phyloP scores from a whole-genome alignment of 2,113 vertebrate species.

The Dendropsophus ebraccatus region DNA sequence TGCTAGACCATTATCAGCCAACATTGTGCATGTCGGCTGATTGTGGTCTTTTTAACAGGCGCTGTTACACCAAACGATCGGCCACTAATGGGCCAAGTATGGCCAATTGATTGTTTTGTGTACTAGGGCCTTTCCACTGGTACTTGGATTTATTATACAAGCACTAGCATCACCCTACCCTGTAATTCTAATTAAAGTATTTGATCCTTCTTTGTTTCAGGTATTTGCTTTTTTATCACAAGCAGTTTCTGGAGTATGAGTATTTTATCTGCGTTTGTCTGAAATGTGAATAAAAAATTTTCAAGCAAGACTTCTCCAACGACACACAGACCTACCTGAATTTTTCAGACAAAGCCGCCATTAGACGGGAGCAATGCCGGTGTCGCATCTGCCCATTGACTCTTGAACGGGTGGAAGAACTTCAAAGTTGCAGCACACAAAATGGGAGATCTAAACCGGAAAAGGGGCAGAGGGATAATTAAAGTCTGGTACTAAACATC shows the following conservation, averaged over 20 bases:
- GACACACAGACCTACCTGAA: constrained; percentile 85
- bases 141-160: no score
- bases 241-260: constrained; percentile 96
- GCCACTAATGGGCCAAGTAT: no score
- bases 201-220: constrained; percentile 8
- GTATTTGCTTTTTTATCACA: constrained; percentile 98
- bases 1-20: no score
- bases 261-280: constrained; percentile 68
- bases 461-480: constrained; percentile 63
- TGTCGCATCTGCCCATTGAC: constrained; percentile 87
- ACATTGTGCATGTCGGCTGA: no score
- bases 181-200: not conserved
- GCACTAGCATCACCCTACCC: no score
- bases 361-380: constrained; percentile 78
- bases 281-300: constrained; percentile 65
- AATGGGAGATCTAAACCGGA: constrained; percentile 64
- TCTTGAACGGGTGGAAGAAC: constrained; percentile 76
- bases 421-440: constrained; percentile 36
- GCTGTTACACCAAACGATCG: no score
- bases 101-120: no score
- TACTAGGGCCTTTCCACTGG: no score
- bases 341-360: constrained; percentile 65
- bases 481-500: constrained; percentile 65
- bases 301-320: constrained; percentile 71
- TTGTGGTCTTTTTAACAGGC: no score